Conservation (phyloP, 2,888 invertebrate species). For the Hirudinaria manillensis region DNA sequence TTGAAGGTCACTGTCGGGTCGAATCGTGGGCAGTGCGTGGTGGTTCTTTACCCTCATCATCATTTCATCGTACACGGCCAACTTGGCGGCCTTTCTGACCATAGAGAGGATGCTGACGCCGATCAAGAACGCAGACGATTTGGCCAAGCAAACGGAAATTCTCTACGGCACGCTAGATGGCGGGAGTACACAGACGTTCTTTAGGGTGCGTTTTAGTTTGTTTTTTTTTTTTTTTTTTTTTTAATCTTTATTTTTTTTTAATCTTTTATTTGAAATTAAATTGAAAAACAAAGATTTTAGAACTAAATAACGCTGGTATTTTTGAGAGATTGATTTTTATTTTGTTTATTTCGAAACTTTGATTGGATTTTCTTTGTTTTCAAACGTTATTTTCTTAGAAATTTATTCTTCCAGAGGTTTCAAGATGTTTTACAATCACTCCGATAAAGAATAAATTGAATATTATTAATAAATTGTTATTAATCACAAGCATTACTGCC, state of each 20-base stretch:
- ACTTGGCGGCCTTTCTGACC: slow-evolving; percentile 92
- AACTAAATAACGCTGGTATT: too few species aligned
- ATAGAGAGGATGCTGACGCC: slow-evolving; percentile 92
- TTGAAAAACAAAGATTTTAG: background rate
- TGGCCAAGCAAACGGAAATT: slow-evolving; percentile 86
- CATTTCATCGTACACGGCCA: slow-evolving; percentile 94
- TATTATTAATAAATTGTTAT: too few species aligned
- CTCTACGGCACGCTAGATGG: slow-evolving; percentile 86
- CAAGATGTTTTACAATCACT: too few species aligned
- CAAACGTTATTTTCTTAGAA: too few species aligned
- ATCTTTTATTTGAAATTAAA: background rate
- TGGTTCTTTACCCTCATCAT: slow-evolving; percentile 99
- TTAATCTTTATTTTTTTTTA: background rate
- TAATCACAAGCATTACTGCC: too few species aligned
- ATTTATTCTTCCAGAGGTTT: too few species aligned
- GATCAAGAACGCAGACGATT: slow-evolving; percentile 88
- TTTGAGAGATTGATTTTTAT: too few species aligned
- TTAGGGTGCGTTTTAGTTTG: slow-evolving; percentile 56
- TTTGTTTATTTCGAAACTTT: too few species aligned
- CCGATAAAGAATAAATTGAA: too few species aligned
- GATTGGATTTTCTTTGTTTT: too few species aligned
- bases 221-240: background rate
- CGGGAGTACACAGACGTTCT: slow-evolving; percentile 95
- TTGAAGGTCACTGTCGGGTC: slow-evolving; percentile 61
- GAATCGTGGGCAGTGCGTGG: slow-evolving; percentile 87